Percentiles rank a stretch among this genome's conserved stretches.
phyloP scores from a whole-genome alignment of 37 sponge, comb jelly and placozoan genomes.

The Mnemiopsis leidyi region DNA sequence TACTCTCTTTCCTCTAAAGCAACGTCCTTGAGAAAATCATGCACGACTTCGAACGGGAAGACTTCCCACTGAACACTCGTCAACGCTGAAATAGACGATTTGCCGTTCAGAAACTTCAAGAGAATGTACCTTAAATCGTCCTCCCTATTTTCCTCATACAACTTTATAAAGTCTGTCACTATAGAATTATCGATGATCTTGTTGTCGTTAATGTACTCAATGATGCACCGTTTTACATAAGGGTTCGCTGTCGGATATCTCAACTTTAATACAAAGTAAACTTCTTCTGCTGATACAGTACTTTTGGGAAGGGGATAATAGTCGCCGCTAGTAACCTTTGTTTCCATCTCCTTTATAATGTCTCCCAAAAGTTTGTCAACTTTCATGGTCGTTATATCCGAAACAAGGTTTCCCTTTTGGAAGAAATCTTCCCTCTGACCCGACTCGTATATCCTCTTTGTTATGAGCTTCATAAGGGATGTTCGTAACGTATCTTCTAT shows the following conservation, averaged over 20 bases:
- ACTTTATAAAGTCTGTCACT: not conserved
- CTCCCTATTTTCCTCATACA: not conserved
- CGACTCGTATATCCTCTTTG: not conserved
- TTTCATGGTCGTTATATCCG: not conserved
- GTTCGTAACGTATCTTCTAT: not conserved
- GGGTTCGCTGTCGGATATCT: not conserved
- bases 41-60: not conserved
- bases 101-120: not conserved
- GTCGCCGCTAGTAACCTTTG: not conserved
- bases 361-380: not conserved
- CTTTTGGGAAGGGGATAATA: not conserved
- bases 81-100: not conserved
- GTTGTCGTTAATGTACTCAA: not conserved
- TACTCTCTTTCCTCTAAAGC: not conserved
- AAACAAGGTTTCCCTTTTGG: not conserved
- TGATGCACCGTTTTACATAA: not conserved
- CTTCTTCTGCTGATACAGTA: not conserved
- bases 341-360: not conserved
- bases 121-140: not conserved
- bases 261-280: not conserved
- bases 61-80: not conserved
- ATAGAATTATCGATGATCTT: not conserved
- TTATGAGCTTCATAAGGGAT: not conserved
- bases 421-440: not conserved
- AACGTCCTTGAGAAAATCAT: not conserved